These are phyloP conservation scores for Gandaritis pyraliata DNA, from an alignment of 2,888 invertebrate species.

Conservation along the genomic window DNA sequence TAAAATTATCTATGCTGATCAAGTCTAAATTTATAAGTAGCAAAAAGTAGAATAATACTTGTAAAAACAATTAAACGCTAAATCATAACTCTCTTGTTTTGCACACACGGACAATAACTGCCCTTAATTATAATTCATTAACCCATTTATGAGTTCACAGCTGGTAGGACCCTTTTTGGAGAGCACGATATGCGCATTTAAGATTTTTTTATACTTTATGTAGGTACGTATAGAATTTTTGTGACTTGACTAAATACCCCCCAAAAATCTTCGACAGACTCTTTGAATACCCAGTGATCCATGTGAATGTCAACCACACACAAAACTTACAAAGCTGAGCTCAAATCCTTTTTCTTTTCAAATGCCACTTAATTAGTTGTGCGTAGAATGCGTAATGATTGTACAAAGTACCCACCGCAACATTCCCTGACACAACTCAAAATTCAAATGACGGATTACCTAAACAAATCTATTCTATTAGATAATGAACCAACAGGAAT, in stretches of 20 bases:
- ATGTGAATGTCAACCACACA: no score
- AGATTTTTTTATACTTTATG: neutral
- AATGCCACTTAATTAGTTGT: no score
- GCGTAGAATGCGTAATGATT: neutral
- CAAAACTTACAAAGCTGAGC: no score
- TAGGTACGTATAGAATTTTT: no score
- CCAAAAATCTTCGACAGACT: no score
- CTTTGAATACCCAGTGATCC: no score
- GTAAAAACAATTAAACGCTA: neutral
- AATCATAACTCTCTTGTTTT: neutral
- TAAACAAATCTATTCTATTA: constrained; percentile 27
- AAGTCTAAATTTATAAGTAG: no score
- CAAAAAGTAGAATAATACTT: neutral
- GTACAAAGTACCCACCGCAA: constrained; percentile 6
- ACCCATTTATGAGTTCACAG: constrained; percentile 17
- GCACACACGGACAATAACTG: constrained; percentile 5
- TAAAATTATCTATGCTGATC: no score
- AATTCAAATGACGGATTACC: constrained; percentile 28
- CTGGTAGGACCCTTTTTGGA: constrained; percentile 5
- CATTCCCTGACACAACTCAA: constrained; percentile 18
- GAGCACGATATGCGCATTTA: neutral
- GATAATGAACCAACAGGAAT: constrained; percentile 43
- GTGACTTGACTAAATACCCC: no score
- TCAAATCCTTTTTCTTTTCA: no score
- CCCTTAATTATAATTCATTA: constrained; percentile 23